These are phyloP conservation scores for Spilosoma lubricipeda DNA, from an alignment of 2,888 invertebrate species.

Conservation along the genomic window DNA sequence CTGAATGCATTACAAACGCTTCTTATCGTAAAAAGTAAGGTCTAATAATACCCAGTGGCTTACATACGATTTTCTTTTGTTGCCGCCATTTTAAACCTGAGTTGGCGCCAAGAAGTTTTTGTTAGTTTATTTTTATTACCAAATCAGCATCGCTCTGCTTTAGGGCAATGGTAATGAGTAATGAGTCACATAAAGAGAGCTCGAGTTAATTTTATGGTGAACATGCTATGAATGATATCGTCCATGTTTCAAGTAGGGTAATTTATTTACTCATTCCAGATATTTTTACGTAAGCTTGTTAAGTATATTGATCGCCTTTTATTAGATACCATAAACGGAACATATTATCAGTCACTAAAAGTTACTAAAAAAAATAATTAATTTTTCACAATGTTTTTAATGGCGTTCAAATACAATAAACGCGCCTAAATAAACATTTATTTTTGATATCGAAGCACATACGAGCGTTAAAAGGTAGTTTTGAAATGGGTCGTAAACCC, in stretches of 20 bases:
- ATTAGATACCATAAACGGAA: neutral
- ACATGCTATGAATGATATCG: conserved; percentile 34
- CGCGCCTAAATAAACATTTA: neutral
- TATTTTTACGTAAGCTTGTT: neutral
- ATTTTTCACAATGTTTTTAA: too few species aligned
- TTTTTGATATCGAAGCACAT: neutral
- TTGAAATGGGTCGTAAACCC: neutral
- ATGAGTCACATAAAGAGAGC: conserved; percentile 67
- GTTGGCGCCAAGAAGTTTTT: conserved; percentile 73
- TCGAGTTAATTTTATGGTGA: conserved; percentile 51
- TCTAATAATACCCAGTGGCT: conserved; percentile 42
- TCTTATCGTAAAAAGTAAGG: conserved; percentile 39
- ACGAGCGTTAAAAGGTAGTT: neutral
- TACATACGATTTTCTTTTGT: conserved; percentile 48
- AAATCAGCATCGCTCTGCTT: conserved; percentile 65
- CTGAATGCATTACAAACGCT: conserved; percentile 3
- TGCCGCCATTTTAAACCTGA: conserved; percentile 50
- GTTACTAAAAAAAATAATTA: neutral
- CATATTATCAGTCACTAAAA: neutral
- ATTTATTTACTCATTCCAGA: conserved; percentile 19
- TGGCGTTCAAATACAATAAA: neutral
- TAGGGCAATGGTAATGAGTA: conserved; percentile 68
- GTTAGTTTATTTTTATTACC: conserved; percentile 72
- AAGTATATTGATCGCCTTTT: neutral
- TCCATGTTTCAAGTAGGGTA: conserved; percentile 11